These are phyloP conservation scores for Sternotherus odoratus DNA, from an alignment of 2,797 vertebrate species.

Conservation along the genomic window DNA sequence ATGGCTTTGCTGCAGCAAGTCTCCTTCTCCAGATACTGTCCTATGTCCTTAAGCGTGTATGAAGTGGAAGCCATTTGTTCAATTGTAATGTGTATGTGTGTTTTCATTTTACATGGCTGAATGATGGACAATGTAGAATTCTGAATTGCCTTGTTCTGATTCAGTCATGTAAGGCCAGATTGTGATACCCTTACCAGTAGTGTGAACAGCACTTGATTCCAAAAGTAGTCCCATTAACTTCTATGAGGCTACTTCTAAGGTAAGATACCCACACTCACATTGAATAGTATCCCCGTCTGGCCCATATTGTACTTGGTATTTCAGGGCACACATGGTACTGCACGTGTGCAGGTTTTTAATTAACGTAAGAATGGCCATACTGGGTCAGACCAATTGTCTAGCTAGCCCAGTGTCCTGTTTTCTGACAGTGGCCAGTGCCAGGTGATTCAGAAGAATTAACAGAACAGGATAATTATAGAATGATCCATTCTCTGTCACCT, in stretches of 20 bases:
- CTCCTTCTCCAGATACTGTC: accelerated
- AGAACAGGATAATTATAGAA: neutral
- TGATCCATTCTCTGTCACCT: neutral
- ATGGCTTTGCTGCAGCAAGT: too few species aligned
- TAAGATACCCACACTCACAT: neutral
- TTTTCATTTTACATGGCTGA: neutral
- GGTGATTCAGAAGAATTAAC: neutral
- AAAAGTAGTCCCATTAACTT: accelerated
- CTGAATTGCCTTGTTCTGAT: neutral
- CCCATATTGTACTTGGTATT: neutral
- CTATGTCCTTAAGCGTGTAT: neutral
- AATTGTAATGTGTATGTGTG: neutral
- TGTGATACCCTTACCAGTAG: accelerated
- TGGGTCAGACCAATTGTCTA: neutral
- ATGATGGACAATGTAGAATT: neutral
- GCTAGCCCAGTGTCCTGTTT: neutral
- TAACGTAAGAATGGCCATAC: neutral
- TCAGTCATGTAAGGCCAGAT: neutral
- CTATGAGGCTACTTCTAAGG: neutral
- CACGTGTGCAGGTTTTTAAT: accelerated
- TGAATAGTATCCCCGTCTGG: neutral
- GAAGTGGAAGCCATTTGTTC: neutral
- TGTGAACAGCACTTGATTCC: accelerated
- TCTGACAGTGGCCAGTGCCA: neutral
- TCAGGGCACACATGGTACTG: accelerated